phyloP scores from a whole-genome alignment of 1,140 invertebrate genomes.

The Caenorhabditis elegans region DNA sequence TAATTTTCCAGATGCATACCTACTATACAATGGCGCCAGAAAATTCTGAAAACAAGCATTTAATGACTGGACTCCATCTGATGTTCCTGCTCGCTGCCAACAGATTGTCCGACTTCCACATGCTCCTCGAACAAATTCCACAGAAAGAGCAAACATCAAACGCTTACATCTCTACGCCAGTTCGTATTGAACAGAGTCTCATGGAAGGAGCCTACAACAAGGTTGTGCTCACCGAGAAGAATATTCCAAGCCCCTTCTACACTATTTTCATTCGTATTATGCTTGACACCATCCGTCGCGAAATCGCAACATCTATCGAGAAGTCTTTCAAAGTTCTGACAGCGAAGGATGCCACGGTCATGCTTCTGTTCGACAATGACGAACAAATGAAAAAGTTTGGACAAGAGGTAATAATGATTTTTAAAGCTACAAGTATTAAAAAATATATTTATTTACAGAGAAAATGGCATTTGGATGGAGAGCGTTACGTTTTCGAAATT shows the following conservation, averaged over 20 bases:
- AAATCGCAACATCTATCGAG: constrained; percentile 90
- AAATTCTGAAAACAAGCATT: constrained; percentile 85
- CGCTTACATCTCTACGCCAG: constrained; percentile 88
- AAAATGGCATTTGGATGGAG: constrained; percentile 78
- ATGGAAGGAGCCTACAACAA: constrained; percentile 99
- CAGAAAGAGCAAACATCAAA: constrained; percentile 83
- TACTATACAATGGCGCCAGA: constrained; percentile 48
- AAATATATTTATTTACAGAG: constrained; percentile 69
- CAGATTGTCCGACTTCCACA: constrained; percentile 96
- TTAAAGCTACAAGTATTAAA: neutral
- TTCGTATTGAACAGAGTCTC: constrained; percentile 93
- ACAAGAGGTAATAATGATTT: constrained; percentile 68
- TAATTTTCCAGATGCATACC: constrained; percentile 31
- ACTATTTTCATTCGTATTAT: constrained; percentile 96
- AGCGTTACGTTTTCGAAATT: constrained; percentile 75
- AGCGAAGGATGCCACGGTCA: constrained; percentile 80
- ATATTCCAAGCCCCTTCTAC: constrained; percentile 92
- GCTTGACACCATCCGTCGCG: constrained; percentile 82
- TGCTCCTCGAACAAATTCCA: constrained; percentile 88
- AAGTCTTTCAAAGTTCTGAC: constrained; percentile 90
- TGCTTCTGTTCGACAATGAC: constrained; percentile 80
- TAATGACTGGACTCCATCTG: constrained; percentile 89
- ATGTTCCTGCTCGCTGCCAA: constrained; percentile 94
- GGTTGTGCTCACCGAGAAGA: constrained; percentile 79
- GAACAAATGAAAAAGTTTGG: constrained; percentile 80